Conservation (phyloP, 2,797 vertebrate species). For the Sebastes kiyomatsui region DNA sequence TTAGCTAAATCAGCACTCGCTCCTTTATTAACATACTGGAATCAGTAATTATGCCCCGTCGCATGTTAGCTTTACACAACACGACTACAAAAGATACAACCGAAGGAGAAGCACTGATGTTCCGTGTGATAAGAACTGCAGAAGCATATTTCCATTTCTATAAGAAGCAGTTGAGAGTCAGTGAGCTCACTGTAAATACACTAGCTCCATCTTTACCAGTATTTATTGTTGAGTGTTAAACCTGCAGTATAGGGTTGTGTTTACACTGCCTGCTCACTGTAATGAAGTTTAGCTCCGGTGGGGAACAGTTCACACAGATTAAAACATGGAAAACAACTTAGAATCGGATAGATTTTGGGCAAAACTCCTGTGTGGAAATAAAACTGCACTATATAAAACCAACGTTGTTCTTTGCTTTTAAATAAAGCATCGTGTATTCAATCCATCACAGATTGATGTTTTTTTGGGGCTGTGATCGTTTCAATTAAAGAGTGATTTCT, state of each 20-base stretch:
- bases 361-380: not conserved
- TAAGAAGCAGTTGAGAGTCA: not conserved
- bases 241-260: not conserved
- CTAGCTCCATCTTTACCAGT: not conserved
- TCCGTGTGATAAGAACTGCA: constrained; percentile 19
- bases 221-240: not conserved
- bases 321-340: not conserved
- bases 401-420: not conserved
- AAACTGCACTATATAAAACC: not conserved
- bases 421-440: not conserved
- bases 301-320: not conserved
- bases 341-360: not conserved
- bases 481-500: not conserved
- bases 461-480: not conserved
- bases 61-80: constrained; percentile 44
- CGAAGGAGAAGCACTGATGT: constrained; percentile 23
- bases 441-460: not conserved
- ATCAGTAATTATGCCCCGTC: constrained; percentile 63
- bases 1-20: constrained; percentile 67
- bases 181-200: not conserved
- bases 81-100: constrained; percentile 17
- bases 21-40: constrained; percentile 63
- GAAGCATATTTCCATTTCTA: constrained; percentile 7
- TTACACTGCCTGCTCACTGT: not conserved
- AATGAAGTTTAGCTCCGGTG: not conserved